Conservation (phyloP, 2,113 vertebrate genomes). For the Microcebus ravelobensis region DNA sequence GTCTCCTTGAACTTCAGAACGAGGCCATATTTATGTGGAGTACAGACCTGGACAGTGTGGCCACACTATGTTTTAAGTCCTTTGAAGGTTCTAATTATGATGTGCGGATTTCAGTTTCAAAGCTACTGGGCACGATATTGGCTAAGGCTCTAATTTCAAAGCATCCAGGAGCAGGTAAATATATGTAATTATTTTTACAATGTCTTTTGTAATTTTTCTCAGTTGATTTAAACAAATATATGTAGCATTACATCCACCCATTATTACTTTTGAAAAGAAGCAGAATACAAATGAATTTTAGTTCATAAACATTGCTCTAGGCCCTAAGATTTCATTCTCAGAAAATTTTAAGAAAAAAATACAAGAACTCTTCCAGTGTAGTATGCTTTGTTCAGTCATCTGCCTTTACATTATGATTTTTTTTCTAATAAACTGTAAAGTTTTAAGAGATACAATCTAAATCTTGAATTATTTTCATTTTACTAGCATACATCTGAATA, state of each 20-base stretch:
- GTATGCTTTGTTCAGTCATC: background rate
- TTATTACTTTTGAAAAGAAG: constrained; percentile 30
- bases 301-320: background rate
- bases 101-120: constrained; percentile 91
- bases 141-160: constrained; percentile 89
- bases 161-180: constrained; percentile 86
- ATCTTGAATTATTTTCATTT: background rate
- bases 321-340: constrained; percentile 8
- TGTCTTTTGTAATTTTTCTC: background rate
- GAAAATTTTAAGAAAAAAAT: constrained; percentile 32
- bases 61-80: constrained; percentile 94
- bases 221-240: constrained; percentile 29
- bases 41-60: constrained; percentile 93
- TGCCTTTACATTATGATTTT: background rate
- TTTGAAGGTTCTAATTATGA: constrained; percentile 95
- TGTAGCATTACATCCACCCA: background rate
- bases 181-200: constrained; percentile 37
- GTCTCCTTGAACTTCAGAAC: constrained; percentile 95
- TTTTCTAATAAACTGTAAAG: background rate
- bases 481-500: background rate
- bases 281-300: background rate
- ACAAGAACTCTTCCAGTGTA: background rate
- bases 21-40: constrained; percentile 95
- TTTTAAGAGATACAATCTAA: background rate
- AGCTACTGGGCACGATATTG: constrained; percentile 92